These are phyloP conservation scores for Cichladusa arquata DNA, from an alignment of 2,113 vertebrate species.

Conservation along the genomic window DNA sequence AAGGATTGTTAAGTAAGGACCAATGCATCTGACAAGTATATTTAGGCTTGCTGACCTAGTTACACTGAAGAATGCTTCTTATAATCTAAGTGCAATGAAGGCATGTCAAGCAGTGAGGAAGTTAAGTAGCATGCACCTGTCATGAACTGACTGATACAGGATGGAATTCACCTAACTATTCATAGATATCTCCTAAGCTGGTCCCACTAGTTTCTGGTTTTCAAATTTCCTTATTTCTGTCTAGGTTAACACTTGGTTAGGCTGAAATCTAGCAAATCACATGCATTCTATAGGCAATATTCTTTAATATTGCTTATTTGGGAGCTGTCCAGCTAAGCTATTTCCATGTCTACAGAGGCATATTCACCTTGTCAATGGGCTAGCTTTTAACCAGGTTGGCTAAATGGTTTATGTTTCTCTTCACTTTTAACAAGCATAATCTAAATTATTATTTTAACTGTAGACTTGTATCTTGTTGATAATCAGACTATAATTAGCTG, in stretches of 20 bases:
- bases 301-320: background rate
- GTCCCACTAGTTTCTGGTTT: background rate
- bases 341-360: background rate
- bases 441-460: background rate
- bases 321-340: background rate
- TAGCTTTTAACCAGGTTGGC: background rate
- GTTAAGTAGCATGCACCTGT: background rate
- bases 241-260: background rate
- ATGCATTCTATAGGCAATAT: background rate
- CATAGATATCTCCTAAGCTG: background rate
- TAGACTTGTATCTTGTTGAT: background rate
- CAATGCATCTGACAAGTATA: background rate
- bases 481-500: background rate
- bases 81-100: background rate
- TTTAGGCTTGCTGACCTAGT: background rate
- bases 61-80: background rate
- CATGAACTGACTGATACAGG: background rate
- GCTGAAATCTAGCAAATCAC: background rate
- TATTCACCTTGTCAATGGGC: background rate
- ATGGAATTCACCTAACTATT: background rate
- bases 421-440: background rate
- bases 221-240: background rate
- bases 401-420: background rate
- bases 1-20: background rate
- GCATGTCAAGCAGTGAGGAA: background rate